phyloP scores from a whole-genome alignment of 2,113 vertebrate genomes.

The Vombatus ursinus region DNA sequence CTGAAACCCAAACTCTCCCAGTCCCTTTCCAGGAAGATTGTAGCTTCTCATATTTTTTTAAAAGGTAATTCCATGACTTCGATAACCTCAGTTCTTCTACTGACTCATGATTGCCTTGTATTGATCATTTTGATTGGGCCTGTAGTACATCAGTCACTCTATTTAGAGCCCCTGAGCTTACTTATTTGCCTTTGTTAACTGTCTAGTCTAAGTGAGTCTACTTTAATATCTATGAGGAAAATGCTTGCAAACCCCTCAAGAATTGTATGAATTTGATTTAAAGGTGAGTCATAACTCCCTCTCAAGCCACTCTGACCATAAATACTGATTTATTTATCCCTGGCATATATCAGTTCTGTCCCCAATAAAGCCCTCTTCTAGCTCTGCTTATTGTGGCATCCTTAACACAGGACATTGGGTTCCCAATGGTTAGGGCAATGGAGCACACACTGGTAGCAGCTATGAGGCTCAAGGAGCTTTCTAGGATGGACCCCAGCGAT shows the following conservation, averaged over 20 bases:
- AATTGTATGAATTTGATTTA: no score
- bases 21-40: neutral
- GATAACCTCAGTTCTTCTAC: neutral
- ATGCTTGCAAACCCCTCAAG: neutral
- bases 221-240: neutral
- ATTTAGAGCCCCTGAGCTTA: neutral
- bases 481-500: neutral
- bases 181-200: neutral
- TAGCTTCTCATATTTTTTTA: rapidly evolving
- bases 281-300: rapidly evolving
- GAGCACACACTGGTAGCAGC: neutral
- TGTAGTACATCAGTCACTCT: neutral
- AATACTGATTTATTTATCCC: rapidly evolving
- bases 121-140: neutral
- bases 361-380: neutral
- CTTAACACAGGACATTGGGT: neutral
- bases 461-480: neutral
- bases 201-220: neutral
- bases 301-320: neutral
- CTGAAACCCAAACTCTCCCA: neutral
- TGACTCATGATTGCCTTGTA: rapidly evolving
- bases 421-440: neutral
- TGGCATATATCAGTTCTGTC: neutral
- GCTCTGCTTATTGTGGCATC: neutral
- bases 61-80: no score